Evolutionary conservation across 2,888 invertebrate genomes (phyloP), one percentile per base, ranked within the genome.

Genomic region (Eilema griseolum): DNA sequence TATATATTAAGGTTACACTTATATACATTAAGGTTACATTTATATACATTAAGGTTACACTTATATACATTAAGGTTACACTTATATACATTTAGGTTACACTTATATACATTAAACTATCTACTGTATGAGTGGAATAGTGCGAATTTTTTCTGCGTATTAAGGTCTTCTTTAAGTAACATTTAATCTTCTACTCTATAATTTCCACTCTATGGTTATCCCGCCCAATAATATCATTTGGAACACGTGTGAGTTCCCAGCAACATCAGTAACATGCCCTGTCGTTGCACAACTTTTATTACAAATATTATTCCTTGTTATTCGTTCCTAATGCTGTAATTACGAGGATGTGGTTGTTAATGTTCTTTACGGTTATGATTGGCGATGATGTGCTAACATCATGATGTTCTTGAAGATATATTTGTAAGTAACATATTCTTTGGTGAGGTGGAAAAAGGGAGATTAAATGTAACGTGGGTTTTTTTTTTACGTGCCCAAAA

Each of bases 221-320:
- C n/a, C 28, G 20, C 52, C 52, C 56, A 56, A 28, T 28, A 10
- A 26, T 60, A 60, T 60, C 83, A 78, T 79, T 64, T 70, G 73
- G 76, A 88, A 88, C 92, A 92, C 86, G 88, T 92, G 91, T 91
- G 89, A 85, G 84, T 87, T 82, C 79, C 82, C 80, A 83, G 84
- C 74, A 81, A 81, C 77, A 77, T 77, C 76, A 65, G 78, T 73
- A 31, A 56, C n/a, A 23, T 64, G 23, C 70, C 67, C 74, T 68
- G 77, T 78, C 77, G 77, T 85, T 88, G 86, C 83, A 81, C 83
- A 85, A 87, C 85, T 87, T 89, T 89, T 89, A 89, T 88, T 87
- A 83, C 84, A 77, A 41, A 33, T 80, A 74, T 83, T 74, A 81
- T 84, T 66, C 78, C 79, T 77, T 80, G 83, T 73, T 64, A 79